A percentile compares a stretch with the other conserved stretches of the same genome.
These are phyloP conservation scores for Smittia sp. DNA, from an alignment of 2,888 invertebrate genomes.

Conservation along the genomic window DNA sequence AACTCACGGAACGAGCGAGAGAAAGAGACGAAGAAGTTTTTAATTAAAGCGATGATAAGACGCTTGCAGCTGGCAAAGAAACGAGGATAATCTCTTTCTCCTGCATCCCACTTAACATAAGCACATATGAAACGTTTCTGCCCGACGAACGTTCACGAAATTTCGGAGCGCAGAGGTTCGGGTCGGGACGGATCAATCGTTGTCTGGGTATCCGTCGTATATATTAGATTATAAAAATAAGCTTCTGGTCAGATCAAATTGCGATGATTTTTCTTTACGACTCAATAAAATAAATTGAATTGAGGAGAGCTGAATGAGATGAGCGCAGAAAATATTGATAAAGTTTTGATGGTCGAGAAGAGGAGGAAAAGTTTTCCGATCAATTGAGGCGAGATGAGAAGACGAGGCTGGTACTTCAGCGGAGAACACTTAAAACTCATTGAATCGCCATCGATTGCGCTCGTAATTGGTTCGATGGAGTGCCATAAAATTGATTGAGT, in stretches of 20 bases:
- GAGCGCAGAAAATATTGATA: not conserved
- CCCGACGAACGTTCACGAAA: not conserved
- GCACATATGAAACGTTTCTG: not conserved
- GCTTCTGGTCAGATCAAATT: too few species aligned
- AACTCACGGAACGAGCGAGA: not conserved
- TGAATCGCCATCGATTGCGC: not conserved
- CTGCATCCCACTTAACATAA: too few species aligned
- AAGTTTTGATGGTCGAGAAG: not conserved
- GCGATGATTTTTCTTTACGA: not conserved
- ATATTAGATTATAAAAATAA: too few species aligned
- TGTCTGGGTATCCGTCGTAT: too few species aligned
- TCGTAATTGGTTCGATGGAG: not conserved
- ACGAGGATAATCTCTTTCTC: not conserved
- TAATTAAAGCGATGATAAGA: not conserved
- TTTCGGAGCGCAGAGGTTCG: not conserved
- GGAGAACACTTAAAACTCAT: not conserved
- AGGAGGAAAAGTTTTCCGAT: not conserved
- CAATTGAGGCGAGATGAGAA: not conserved
- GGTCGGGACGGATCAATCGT: too few species aligned
- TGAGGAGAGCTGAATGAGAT: not conserved
- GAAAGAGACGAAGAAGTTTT: not conserved
- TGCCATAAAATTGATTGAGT: constrained; percentile 4
- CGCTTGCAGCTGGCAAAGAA: not conserved
- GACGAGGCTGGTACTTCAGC: not conserved
- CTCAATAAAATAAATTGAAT: constrained; percentile 12